Evolutionary conservation across 1,140 invertebrate genomes (phyloP).

Genomic region (Bactericera cockerelli): DNA sequence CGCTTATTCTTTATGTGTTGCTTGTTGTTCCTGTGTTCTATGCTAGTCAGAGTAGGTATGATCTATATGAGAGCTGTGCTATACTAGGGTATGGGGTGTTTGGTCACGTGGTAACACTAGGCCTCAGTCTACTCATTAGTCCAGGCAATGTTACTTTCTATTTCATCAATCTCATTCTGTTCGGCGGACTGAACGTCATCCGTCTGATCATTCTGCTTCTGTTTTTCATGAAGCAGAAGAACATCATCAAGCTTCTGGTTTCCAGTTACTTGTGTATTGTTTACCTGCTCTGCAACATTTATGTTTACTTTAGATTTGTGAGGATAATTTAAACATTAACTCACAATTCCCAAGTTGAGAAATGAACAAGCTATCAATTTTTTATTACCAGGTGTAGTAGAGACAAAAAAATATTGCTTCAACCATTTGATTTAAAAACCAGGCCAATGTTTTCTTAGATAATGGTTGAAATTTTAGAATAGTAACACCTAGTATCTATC

Average conservation of each 20-base stretch:
- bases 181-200: conserved; percentile 32
- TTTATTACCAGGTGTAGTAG: no score
- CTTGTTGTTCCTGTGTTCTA: conserved; percentile 26
- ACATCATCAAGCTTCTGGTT: conserved; percentile 30
- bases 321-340: background rate
- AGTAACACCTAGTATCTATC: no score
- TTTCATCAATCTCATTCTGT: conserved; percentile 26
- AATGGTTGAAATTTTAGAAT: no score
- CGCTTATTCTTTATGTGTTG: conserved; percentile 25
- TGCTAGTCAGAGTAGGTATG: conserved; percentile 25
- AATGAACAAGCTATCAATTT: no score
- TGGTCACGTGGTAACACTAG: conserved; percentile 31
- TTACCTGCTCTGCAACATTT: background rate
- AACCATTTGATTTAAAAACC: no score
- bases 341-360: no score
- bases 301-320: conserved; percentile 1
- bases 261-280: conserved; percentile 24
- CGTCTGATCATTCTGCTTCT: conserved; percentile 29
- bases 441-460: no score
- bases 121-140: conserved; percentile 28
- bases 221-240: conserved; percentile 29
- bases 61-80: conserved; percentile 26
- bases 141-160: conserved; percentile 31
- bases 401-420: no score
- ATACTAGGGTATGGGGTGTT: conserved; percentile 33